Conservation (phyloP, 2,888 invertebrate species). For the Caenorhabditis plicata region DNA sequence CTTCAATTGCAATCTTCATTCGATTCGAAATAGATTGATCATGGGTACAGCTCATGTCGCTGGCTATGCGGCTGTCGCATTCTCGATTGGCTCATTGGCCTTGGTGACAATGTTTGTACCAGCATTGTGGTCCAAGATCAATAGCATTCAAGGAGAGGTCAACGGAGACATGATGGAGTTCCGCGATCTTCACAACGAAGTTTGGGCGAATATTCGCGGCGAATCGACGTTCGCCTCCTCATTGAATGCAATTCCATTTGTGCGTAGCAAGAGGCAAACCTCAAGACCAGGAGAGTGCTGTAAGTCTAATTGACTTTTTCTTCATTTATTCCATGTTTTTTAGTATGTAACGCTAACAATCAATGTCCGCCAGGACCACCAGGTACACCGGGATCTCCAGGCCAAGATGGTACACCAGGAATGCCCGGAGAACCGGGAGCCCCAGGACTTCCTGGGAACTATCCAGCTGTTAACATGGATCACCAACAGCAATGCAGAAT, state of each 20-base stretch:
- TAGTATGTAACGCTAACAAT: slow-evolving; percentile 40
- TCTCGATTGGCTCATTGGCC: slow-evolving; percentile 31
- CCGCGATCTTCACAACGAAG: slow-evolving; percentile 38
- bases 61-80: slow-evolving; percentile 45
- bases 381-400: slow-evolving; percentile 38
- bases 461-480: slow-evolving; percentile 48
- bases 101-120: slow-evolving; percentile 39
- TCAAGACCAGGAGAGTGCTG: slow-evolving; percentile 38
- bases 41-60: slow-evolving; percentile 46
- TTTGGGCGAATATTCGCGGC: slow-evolving; percentile 23
- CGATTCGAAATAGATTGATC: no score
- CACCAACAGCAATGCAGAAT: slow-evolving; percentile 46
- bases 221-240: slow-evolving; percentile 34
- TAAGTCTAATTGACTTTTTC: slow-evolving; percentile 2
- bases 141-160: slow-evolving; percentile 39
- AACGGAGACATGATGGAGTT: slow-evolving; percentile 38
- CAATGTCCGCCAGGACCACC: slow-evolving; percentile 41
- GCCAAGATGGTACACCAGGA: slow-evolving; percentile 42
- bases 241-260: slow-evolving; percentile 34
- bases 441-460: slow-evolving; percentile 48
- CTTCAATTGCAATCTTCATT: no score
- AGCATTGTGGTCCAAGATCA: slow-evolving; percentile 40
- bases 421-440: slow-evolving; percentile 35
- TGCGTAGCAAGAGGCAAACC: slow-evolving; percentile 42
- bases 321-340: not conserved